A percentile compares a stretch with the other conserved stretches of the same genome.
Conservation (phyloP, 2,888 invertebrate species). For the Cheilosia grossa region DNA sequence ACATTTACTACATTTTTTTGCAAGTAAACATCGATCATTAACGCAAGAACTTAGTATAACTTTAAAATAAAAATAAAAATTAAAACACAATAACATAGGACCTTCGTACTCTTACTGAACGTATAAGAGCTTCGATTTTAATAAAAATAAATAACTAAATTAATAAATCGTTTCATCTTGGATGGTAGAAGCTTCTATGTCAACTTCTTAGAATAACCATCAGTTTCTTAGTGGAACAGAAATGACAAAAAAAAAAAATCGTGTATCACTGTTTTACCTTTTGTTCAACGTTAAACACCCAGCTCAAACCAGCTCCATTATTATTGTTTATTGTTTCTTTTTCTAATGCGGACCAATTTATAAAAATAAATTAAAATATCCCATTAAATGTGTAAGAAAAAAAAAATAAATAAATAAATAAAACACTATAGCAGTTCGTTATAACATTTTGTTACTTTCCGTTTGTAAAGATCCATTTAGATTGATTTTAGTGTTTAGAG, state of each 20-base stretch:
- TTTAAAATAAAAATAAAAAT: conserved; percentile 76
- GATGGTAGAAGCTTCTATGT: not conserved
- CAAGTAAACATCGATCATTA: conserved; percentile 74
- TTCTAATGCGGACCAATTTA: conserved; percentile 58
- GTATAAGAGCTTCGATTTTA: conserved; percentile 82
- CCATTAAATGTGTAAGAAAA: conserved; percentile 5
- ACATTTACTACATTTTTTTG: conserved; percentile 70
- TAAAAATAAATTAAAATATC: conserved; percentile 43
- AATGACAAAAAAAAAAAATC: conserved; percentile 14
- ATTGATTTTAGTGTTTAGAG: conserved; percentile 36
- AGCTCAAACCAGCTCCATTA: conserved; percentile 71
- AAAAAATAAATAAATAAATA: not conserved
- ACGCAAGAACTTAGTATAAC: conserved; percentile 71
- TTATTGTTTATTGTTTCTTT: conserved; percentile 8
- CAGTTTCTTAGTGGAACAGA: conserved; percentile 15
- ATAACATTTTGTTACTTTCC: conserved; percentile 39
- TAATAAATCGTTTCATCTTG: not conserved
- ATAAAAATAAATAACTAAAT: conserved; percentile 44
- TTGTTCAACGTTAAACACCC: conserved; percentile 61
- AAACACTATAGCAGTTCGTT: conserved; percentile 4
- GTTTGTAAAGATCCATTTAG: conserved; percentile 40
- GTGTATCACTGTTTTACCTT: conserved; percentile 51
- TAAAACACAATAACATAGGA: conserved; percentile 55
- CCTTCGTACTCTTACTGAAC: conserved; percentile 79
- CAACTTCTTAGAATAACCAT: conserved; percentile 4